These are phyloP conservation scores for Pachyramphus minor DNA, from an alignment of 2,113 vertebrate species.

Conservation along the genomic window DNA sequence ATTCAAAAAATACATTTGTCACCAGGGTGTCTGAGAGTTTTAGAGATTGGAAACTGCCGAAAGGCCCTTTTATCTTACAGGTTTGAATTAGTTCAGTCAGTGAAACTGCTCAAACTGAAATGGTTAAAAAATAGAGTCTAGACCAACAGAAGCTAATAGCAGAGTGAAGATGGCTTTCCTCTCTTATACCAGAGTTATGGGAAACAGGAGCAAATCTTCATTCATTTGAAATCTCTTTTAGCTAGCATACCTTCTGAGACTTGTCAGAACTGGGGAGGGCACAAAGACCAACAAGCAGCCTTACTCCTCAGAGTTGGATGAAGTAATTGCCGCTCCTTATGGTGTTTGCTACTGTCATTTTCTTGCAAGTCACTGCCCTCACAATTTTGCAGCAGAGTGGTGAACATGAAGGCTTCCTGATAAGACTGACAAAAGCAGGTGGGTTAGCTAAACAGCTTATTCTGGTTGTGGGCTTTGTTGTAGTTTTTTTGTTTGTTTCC, in stretches of 20 bases:
- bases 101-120: neutral
- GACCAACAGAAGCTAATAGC: neutral
- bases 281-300: neutral
- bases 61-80: neutral
- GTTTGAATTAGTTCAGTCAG: neutral
- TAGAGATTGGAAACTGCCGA: neutral
- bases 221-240: neutral
- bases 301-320: neutral
- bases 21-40: neutral
- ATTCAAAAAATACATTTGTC: neutral
- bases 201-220: neutral
- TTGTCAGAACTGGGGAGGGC: neutral
- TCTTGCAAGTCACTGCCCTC: neutral
- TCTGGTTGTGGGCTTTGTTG: neutral
- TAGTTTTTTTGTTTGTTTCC: neutral
- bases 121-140: slow-evolving; percentile 3
- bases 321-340: neutral
- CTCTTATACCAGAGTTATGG: neutral
- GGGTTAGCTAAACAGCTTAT: neutral
- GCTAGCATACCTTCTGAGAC: neutral
- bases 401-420: neutral
- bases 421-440: neutral
- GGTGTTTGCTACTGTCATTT: neutral
- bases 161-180: neutral
- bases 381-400: neutral